Conservation (phyloP, 2,797 vertebrate genomes). For the Amniataba percoides region DNA sequence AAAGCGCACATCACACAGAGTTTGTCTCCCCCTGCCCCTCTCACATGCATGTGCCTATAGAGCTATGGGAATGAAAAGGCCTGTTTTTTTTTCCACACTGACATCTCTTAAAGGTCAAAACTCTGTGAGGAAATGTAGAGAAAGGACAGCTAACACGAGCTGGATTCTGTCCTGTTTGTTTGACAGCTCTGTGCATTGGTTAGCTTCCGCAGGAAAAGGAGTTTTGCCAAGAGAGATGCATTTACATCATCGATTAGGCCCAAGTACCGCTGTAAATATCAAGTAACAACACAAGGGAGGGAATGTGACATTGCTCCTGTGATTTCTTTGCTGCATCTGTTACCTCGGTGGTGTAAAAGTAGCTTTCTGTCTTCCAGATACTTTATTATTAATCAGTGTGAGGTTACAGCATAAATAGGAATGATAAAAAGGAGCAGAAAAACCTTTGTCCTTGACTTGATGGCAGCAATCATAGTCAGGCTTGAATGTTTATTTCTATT, state of each 20-base stretch:
- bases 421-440: constrained; percentile 6
- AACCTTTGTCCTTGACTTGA: constrained; percentile 37
- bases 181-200: constrained; percentile 67
- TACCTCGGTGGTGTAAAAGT: constrained; percentile 40
- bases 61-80: constrained; percentile 35
- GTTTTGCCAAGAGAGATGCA: constrained; percentile 65
- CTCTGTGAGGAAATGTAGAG: constrained; percentile 62
- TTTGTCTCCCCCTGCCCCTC: constrained; percentile 44
- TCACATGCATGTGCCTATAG: constrained; percentile 22
- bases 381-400: constrained; percentile 20
- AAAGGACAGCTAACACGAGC: constrained; percentile 59
- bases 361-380: constrained; percentile 31
- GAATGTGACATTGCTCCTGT: constrained; percentile 56
- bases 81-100: constrained; percentile 51
- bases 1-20: constrained; percentile 22
- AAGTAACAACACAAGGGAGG: constrained; percentile 63
- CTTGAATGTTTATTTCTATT: not conserved
- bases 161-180: constrained; percentile 55
- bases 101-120: constrained; percentile 81
- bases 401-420: constrained; percentile 20
- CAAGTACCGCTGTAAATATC: constrained; percentile 78
- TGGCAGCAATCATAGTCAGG: not conserved
- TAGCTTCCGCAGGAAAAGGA: constrained; percentile 64
- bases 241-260: constrained; percentile 77
- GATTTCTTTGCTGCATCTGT: constrained; percentile 46